Conservation (phyloP, 92 coral and sea anemone genomes). For the Hydrozoanthus gracilis region DNA sequence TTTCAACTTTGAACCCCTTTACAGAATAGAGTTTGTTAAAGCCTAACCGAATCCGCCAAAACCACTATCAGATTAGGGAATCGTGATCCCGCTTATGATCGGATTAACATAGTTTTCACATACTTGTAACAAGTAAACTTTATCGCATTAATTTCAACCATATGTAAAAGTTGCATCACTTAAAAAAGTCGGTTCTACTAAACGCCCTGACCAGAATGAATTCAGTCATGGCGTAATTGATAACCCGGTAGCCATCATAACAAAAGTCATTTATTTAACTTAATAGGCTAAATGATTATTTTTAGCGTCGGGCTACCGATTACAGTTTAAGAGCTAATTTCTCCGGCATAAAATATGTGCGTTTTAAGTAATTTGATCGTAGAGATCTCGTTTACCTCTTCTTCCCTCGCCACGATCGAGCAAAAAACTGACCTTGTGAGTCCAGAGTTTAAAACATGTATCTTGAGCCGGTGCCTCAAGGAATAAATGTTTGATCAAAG, state of each 20-base stretch:
- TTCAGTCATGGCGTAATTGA: too few relatives aligned
- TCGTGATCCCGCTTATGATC: too few relatives aligned
- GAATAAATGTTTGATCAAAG: constrained; percentile 1
- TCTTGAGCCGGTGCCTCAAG: background rate
- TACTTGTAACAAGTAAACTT: background rate
- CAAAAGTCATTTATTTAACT: background rate
- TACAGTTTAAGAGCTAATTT: background rate
- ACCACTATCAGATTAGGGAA: too few relatives aligned
- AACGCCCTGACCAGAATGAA: too few relatives aligned
- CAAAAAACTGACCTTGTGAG: background rate
- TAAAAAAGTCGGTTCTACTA: too few relatives aligned
- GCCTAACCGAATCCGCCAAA: too few relatives aligned
- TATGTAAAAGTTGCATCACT: too few relatives aligned
- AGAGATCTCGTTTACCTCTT: background rate
- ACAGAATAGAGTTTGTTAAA: too few relatives aligned
- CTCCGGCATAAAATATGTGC: background rate
- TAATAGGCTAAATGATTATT: background rate
- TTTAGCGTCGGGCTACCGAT: background rate
- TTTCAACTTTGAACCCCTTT: too few relatives aligned
- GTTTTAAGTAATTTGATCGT: too few relatives aligned
- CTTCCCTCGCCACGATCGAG: background rate
- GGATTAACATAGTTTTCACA: background rate
- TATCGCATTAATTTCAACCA: too few relatives aligned
- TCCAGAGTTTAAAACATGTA: background rate
- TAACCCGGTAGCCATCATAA: background rate